phyloP scores from a whole-genome alignment of 2,797 vertebrate species.

The Phrynocephalus guinanensis region DNA sequence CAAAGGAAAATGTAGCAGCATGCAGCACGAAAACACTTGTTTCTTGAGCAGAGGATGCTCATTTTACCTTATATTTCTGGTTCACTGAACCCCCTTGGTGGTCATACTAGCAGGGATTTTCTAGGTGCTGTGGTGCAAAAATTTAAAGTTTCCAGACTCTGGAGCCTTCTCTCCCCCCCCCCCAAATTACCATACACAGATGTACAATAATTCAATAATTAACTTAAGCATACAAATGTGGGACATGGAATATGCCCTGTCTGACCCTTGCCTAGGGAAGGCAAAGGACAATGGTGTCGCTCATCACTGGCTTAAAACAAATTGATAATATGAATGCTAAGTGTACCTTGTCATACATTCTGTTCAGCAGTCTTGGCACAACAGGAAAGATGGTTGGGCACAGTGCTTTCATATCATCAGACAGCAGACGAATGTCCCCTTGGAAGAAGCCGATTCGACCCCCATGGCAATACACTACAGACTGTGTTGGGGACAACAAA shows the following conservation, averaged over 20 bases:
- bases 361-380: constrained; percentile 93
- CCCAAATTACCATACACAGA: not conserved
- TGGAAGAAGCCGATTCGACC: constrained; percentile 97
- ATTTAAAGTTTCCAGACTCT: too few relatives aligned
- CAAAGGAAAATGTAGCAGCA: not conserved
- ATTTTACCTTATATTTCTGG: too few relatives aligned
- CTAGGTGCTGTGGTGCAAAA: too few relatives aligned
- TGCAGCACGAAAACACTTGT: too few relatives aligned
- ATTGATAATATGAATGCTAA: rapidly evolving
- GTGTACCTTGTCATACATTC: constrained; percentile 97
- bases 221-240: not conserved
- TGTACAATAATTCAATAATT: not conserved
- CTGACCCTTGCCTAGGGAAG: not conserved
- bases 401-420: constrained; percentile 95
- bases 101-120: too few relatives aligned
- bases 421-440: constrained; percentile 95
- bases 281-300: rapidly evolving
- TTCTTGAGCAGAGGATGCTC: too few relatives aligned
- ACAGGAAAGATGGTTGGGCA: constrained; percentile 95
- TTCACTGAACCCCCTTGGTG: too few relatives aligned
- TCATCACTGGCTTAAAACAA: not conserved
- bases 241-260: not conserved
- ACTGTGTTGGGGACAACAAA: constrained; percentile 75
- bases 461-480: constrained; percentile 96
- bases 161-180: too few relatives aligned